A percentile compares a stretch with the other conserved stretches of the same genome.
phyloP scores from a whole-genome alignment of 2,797 vertebrate genomes.

The Urosaurus nigricauda region DNA sequence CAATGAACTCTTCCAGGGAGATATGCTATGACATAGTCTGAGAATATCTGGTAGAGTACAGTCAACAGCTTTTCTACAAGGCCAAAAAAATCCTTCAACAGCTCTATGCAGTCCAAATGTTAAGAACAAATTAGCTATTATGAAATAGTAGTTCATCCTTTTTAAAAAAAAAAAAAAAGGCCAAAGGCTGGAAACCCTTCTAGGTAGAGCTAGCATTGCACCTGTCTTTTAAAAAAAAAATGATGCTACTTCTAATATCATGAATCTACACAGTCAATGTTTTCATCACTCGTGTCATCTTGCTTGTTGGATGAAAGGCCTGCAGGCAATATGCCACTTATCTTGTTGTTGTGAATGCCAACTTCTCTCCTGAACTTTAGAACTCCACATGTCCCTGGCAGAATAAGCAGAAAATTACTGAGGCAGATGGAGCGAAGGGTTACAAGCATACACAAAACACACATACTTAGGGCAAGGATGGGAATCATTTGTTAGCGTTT shows the following conservation, averaged over 20 bases:
- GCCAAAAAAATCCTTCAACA: conserved; percentile 55
- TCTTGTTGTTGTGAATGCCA: conserved; percentile 57
- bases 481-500: background rate
- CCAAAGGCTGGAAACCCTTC: conserved; percentile 42
- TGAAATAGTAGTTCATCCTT: conserved; percentile 26
- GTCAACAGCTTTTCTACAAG: conserved; percentile 48
- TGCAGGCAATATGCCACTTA: conserved; percentile 17
- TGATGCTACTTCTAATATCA: conserved; percentile 57
- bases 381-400: conserved; percentile 45
- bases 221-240: conserved; percentile 51
- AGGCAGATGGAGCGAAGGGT: conserved; percentile 21
- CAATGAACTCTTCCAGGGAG: background rate
- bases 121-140: conserved; percentile 61
- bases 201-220: conserved; percentile 45
- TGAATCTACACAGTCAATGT: conserved; percentile 40
- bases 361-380: conserved; percentile 58
- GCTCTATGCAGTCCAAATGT: conserved; percentile 49
- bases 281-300: conserved; percentile 56
- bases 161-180: conserved; percentile 6
- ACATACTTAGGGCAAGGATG: conserved; percentile 9
- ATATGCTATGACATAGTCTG: background rate
- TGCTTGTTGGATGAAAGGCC: conserved; percentile 58
- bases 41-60: conserved; percentile 29
- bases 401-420: conserved; percentile 43
- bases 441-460: conserved; percentile 14